Conservation (phyloP, 1,140 invertebrate species). For the Heliothis subflexa region DNA sequence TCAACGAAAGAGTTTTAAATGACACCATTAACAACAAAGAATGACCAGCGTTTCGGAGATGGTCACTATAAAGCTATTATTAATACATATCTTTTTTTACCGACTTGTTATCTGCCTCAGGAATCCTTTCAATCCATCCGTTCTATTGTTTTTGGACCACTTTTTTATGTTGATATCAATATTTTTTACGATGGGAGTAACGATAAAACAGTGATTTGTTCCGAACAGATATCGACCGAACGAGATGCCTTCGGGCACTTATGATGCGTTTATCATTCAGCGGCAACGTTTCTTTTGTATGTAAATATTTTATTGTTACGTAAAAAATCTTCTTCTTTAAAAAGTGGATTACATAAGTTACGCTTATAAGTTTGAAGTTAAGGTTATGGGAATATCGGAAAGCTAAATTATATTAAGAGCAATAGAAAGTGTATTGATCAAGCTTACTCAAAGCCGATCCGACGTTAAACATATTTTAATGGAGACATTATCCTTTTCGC, state of each 20-base stretch:
- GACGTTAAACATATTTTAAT: constrained; percentile 72
- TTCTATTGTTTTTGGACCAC: constrained; percentile 83
- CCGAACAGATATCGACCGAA: constrained; percentile 76
- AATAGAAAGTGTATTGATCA: constrained; percentile 54
- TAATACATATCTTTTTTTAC: constrained; percentile 81
- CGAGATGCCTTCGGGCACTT: constrained; percentile 76
- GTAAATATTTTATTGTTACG: constrained; percentile 80
- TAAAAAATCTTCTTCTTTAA: constrained; percentile 56
- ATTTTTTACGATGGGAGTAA: constrained; percentile 82
- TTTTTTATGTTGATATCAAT: constrained; percentile 85
- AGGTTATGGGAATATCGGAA: constrained; percentile 45
- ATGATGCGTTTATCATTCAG: constrained; percentile 80
- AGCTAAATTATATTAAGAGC: constrained; percentile 33
- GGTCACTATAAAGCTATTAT: constrained; percentile 79
- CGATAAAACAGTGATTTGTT: constrained; percentile 85
- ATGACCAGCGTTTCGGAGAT: constrained; percentile 70
- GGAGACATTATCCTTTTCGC: constrained; percentile 55
- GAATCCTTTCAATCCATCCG: constrained; percentile 83
- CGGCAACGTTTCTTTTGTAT: constrained; percentile 80
- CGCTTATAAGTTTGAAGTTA: constrained; percentile 18
- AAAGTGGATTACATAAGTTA: constrained; percentile 10
- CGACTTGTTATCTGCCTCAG: constrained; percentile 76
- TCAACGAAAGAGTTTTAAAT: constrained; percentile 57
- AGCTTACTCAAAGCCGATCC: constrained; percentile 60
- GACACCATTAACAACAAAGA: constrained; percentile 60